Base-by-base conservation (phyloP, 2,888 invertebrate genomes). In the Ectobius pallidus region DNA sequence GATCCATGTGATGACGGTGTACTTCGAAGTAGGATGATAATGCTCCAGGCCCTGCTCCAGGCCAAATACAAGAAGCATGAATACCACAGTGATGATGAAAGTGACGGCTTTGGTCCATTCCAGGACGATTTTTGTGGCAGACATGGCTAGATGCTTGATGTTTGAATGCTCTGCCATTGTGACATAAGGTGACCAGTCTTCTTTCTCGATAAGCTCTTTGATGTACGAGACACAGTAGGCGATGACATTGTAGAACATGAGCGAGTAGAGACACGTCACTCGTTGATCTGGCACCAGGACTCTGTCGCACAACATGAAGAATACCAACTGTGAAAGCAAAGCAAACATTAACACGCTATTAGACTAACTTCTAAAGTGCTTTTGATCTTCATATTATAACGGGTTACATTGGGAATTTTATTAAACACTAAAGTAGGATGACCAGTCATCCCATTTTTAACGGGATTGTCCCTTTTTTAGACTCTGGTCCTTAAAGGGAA, bases 31-130 rank as follows among this genome's bases (percentile, higher is more conserved):
- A 0, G 92, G 93, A 69, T 87, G 87, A 81, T 91, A 93, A 80
- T 92, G 88, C 77, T 92, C 89, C 58, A 92, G 81, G 1, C 92
- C 92, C 81, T 92, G 91, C 79, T 92, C 92, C 73, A 92, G 81
- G 1, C 92, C 92, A 63, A 93, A 88, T 0, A 92, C 91, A 2
- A 93, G 84, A 14, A 93, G 85, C 83, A 92, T 89, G 79, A 92
- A 93, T 0, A 91, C 92, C 46, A 92, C 87, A 0, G 92, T 93
- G 39, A 92, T 91, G 34, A 92, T 86, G 79, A 92, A 93, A 0
- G 92, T 92, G 63, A 93, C 89, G 0, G 92, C 92, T 82, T 93
- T 93, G 18, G 92, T 92, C 90, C 92, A 92, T 81, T 93, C 92
- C 69, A 93, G 84, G 9, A 92, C 92, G 72, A 93, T 90, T 82